Percentiles rank a stretch among this genome's conserved stretches.
Conservation (phyloP, 2,888 invertebrate genomes). For the Electrophaes corylata region DNA sequence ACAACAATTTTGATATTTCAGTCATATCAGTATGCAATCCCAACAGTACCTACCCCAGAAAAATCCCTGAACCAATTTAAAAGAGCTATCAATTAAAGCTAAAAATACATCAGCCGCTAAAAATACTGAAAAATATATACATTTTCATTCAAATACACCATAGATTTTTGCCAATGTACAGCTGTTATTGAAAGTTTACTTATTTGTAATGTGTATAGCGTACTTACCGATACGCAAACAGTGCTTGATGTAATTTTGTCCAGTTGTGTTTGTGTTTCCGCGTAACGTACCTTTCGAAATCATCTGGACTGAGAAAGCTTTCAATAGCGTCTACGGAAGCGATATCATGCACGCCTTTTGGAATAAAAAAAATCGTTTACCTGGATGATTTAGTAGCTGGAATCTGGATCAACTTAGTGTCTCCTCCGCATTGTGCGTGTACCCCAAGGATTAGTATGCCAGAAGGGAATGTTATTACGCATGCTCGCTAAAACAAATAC, state of each 20-base stretch:
- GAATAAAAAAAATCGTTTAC: slow-evolving; percentile 55
- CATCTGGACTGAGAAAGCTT: slow-evolving; percentile 29
- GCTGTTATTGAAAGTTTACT: slow-evolving; percentile 57
- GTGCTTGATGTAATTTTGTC: slow-evolving; percentile 16
- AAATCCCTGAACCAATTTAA: not conserved
- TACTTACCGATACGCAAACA: slow-evolving; percentile 45
- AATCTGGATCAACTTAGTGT: slow-evolving; percentile 50
- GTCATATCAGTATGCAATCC: not conserved
- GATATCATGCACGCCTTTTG: slow-evolving; percentile 42
- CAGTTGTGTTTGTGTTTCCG: slow-evolving; percentile 33
- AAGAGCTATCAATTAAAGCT: slow-evolving; percentile 42
- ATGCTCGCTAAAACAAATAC: slow-evolving; percentile 84
- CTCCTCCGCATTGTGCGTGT: slow-evolving; percentile 69
- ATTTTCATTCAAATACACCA: slow-evolving; percentile 40
- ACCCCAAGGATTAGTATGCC: slow-evolving; percentile 82
- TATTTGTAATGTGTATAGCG: slow-evolving; percentile 33
- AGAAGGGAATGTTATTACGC: slow-evolving; percentile 85
- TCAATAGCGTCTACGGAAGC: slow-evolving; percentile 48
- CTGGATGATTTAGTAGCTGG: slow-evolving; percentile 63
- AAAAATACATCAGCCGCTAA: slow-evolving; percentile 47
- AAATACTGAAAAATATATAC: slow-evolving; percentile 54
- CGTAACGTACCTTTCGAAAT: slow-evolving; percentile 57
- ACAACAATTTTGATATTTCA: not conserved
- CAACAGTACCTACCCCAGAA: not conserved
- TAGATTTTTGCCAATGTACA: slow-evolving; percentile 66